A percentile compares a stretch with the other conserved stretches of the same genome.
Conservation (phyloP, 2,797 vertebrate genomes). For the Pseudochirops corinnae region DNA sequence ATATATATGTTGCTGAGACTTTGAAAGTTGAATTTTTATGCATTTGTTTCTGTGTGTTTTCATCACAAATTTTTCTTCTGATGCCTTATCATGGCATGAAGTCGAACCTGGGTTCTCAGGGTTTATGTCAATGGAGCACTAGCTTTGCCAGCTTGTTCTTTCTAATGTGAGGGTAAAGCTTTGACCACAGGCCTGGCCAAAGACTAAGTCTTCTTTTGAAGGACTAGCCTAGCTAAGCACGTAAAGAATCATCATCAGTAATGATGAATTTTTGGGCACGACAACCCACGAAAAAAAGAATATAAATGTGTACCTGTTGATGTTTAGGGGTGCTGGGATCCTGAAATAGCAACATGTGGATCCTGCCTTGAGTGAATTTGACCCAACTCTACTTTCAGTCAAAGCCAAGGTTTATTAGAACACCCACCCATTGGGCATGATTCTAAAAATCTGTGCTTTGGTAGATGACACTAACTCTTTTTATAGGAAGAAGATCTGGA, state of each 20-base stretch:
- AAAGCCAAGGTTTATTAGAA: no score
- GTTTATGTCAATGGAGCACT: not conserved
- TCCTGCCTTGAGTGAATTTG: no score
- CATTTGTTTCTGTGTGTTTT: not conserved
- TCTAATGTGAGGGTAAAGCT: not conserved
- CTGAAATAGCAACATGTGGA: no score
- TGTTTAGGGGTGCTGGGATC: no score
- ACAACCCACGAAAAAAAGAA: not conserved
- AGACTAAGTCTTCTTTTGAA: not conserved
- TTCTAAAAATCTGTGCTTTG: no score
- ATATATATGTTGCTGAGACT: constrained; percentile 11
- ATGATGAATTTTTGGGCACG: not conserved
- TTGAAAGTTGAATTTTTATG: not conserved
- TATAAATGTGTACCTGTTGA: not conserved
- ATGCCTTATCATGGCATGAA: not conserved
- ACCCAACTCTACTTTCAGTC: no score
- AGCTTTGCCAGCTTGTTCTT: not conserved
- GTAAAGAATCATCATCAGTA: not conserved
- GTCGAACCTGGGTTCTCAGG: not conserved
- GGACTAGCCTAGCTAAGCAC: not conserved
- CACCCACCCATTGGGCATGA: no score
- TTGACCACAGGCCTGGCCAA: not conserved
- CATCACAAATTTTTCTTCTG: not conserved
- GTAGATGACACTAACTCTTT: no score
- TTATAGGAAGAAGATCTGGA: no score